Evolutionary conservation across 2,797 vertebrate genomes (phyloP).

Genomic region (Melanotaenia boesemani): DNA sequence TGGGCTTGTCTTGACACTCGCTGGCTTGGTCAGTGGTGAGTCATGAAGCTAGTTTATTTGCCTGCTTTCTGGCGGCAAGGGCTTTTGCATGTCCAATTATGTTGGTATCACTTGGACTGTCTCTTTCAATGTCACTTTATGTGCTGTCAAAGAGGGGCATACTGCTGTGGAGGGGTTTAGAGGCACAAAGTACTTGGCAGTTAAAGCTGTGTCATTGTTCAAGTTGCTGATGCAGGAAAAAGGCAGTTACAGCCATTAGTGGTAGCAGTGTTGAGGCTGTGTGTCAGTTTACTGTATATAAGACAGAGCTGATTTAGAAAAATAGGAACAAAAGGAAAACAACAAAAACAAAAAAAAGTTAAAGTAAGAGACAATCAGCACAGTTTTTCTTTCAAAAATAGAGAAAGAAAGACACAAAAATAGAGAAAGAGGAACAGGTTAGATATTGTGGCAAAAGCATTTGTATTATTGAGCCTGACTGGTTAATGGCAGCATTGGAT

Average conservation of each 20-base stretch:
- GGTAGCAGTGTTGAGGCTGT: background rate
- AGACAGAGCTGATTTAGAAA: background rate
- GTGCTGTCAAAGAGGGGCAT: slow-evolving; percentile 21
- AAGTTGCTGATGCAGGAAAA: slow-evolving; percentile 37
- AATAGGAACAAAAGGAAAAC: background rate
- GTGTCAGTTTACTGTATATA: background rate
- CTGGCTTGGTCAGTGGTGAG: slow-evolving; percentile 56
- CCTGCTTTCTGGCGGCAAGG: slow-evolving; percentile 34
- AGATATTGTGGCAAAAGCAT: slow-evolving; percentile 8
- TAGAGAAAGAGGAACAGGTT: slow-evolving; percentile 7
- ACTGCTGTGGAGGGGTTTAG: slow-evolving; percentile 20
- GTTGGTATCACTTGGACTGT: slow-evolving; percentile 27
- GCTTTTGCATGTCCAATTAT: slow-evolving; percentile 29
- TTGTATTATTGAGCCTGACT: slow-evolving; percentile 37
- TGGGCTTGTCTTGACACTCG: slow-evolving; percentile 51
- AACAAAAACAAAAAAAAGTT: background rate
- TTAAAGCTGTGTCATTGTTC: slow-evolving; percentile 33
- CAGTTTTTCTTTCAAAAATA: background rate
- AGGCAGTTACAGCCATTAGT: slow-evolving; percentile 17
- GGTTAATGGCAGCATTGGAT: slow-evolving; percentile 44
- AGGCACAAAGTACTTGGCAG: slow-evolving; percentile 24
- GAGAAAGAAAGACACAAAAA: slow-evolving; percentile 11
- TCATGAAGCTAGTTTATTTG: slow-evolving; percentile 45
- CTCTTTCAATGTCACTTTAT: slow-evolving; percentile 40
- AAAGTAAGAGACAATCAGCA: background rate